Evolutionary conservation across 1,140 invertebrate genomes (phyloP).

Genomic region (Rhopalosiphum maidis): DNA sequence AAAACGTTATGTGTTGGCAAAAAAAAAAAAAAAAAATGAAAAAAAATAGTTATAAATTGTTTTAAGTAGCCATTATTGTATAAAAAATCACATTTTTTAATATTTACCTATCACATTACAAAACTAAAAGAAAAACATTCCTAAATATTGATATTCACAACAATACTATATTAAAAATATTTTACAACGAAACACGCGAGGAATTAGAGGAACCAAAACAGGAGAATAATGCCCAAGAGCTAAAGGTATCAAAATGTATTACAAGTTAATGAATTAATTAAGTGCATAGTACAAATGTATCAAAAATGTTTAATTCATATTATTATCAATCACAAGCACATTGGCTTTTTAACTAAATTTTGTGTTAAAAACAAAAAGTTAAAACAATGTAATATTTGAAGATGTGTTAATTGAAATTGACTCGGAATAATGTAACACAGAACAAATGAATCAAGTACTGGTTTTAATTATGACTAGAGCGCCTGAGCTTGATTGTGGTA

Average conservation of each 20-base stretch:
- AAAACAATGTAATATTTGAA: neutral
- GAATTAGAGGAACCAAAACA: conserved; percentile 45
- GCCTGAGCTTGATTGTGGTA: neutral
- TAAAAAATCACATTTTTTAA: conserved; percentile 1
- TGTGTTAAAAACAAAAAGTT: neutral
- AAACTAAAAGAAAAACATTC: neutral
- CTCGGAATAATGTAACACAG: neutral
- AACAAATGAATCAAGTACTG: neutral
- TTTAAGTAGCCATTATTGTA: neutral
- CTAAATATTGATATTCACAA: neutral
- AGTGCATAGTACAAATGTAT: neutral
- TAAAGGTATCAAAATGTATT: neutral
- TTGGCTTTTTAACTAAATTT: neutral
- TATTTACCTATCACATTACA: neutral
- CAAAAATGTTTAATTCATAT: neutral
- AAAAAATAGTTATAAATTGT: neutral
- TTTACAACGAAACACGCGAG: conserved; percentile 10
- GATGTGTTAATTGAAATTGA: neutral
- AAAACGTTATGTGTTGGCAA: neutral
- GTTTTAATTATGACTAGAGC: neutral
- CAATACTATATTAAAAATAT: conserved; percentile 11
- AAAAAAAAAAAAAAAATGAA: neutral
- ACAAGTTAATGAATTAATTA: neutral
- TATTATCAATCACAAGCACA: neutral
- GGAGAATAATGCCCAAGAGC: conserved; percentile 20